Conservation (phyloP, 2,113 vertebrate species). For the Chloropsis hardwickii region DNA sequence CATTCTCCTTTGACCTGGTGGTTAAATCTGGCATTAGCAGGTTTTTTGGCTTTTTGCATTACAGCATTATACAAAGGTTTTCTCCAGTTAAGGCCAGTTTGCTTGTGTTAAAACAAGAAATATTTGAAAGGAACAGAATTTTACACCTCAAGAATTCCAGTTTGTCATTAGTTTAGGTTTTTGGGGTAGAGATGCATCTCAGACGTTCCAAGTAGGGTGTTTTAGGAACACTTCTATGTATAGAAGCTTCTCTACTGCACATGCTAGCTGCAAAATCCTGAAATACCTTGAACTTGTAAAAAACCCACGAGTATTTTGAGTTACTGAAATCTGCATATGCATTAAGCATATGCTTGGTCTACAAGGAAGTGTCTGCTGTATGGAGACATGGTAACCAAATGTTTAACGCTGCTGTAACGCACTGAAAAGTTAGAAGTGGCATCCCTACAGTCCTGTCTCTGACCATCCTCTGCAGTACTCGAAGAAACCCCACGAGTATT, state of each 20-base stretch:
- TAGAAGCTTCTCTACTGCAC: background rate
- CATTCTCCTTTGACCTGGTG: background rate
- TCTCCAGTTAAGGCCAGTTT: background rate
- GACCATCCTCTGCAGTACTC: background rate
- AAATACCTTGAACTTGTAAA: slow-evolving; percentile 6
- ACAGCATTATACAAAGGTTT: background rate
- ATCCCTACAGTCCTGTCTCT: background rate
- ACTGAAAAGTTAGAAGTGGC: background rate
- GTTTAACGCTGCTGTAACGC: fast-evolving
- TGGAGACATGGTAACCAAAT: background rate
- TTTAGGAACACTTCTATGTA: background rate
- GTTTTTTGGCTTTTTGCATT: background rate
- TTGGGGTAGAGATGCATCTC: background rate
- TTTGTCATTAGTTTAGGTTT: background rate
- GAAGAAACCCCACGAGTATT: fast-evolving
- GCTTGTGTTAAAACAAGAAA: background rate
- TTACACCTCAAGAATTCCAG: background rate
- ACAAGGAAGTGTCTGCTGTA: background rate
- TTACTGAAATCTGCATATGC: background rate
- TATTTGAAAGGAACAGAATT: background rate
- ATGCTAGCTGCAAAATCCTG: background rate
- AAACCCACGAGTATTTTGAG: background rate
- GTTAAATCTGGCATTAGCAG: background rate
- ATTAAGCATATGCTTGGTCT: background rate
- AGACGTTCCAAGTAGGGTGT: background rate